phyloP scores from a whole-genome alignment of 2,888 invertebrate genomes.

The Tinea pellionella region DNA sequence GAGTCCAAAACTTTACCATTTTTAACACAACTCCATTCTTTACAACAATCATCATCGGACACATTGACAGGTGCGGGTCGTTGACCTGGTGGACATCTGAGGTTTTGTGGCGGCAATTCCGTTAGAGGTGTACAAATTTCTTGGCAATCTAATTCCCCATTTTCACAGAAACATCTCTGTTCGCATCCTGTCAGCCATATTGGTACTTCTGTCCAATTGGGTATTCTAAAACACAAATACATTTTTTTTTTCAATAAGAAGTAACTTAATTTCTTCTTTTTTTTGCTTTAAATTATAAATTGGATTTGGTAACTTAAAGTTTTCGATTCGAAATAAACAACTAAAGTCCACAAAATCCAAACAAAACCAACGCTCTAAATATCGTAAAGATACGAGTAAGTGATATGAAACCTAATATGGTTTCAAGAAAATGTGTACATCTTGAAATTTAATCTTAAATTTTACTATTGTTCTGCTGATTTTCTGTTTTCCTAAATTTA shows the following conservation, averaged over 20 bases:
- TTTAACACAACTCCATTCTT: constrained; percentile 77
- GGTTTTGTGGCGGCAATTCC: constrained; percentile 77
- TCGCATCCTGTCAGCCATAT: constrained; percentile 85
- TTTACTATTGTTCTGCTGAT: too few species aligned
- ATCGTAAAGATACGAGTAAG: too few species aligned
- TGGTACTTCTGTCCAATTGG: constrained; percentile 87
- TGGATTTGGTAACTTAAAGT: too few species aligned
- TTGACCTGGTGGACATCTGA: constrained; percentile 79
- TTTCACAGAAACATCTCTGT: constrained; percentile 87
- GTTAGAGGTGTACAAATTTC: constrained; percentile 83
- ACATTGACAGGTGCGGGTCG: constrained; percentile 72
- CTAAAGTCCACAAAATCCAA: too few species aligned
- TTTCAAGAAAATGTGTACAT: too few species aligned
- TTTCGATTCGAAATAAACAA: too few species aligned
- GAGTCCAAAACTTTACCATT: constrained; percentile 29
- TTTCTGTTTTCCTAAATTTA: too few species aligned
- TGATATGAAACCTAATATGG: too few species aligned
- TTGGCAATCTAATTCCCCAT: constrained; percentile 87
- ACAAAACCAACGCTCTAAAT: too few species aligned
- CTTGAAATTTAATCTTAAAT: too few species aligned
- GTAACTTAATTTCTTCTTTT: not conserved
- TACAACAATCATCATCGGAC: constrained; percentile 85
- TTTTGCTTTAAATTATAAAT: too few species aligned
- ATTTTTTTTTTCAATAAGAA: constrained; percentile 12
- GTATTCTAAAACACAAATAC: constrained; percentile 45